A percentile compares a stretch with the other conserved stretches of the same genome.
Evolutionary conservation across 2,113 vertebrate genomes (phyloP).

Genomic region (Tachuris rubrigastra): DNA sequence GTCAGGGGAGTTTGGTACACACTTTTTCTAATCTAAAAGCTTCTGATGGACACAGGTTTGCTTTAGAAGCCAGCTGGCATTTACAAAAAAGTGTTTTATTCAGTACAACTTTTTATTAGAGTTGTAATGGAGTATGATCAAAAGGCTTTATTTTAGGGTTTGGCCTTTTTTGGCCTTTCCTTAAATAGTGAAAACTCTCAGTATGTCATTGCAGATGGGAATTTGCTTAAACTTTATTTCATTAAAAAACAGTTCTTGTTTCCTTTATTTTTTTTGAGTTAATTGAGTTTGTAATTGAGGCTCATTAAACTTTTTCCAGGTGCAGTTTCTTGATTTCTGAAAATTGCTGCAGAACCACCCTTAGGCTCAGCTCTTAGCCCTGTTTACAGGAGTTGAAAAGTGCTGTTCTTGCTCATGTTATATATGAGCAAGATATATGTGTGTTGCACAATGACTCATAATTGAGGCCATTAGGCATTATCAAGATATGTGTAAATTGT

Average conservation of each 20-base stretch:
- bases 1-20: background rate
- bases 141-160: background rate
- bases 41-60: background rate
- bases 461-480: background rate
- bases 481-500: background rate
- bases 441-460: background rate
- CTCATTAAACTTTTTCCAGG: background rate
- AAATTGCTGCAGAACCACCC: background rate
- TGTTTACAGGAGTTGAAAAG: background rate
- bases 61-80: background rate
- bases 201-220: background rate
- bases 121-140: background rate
- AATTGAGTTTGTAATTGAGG: background rate
- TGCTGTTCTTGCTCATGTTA: background rate
- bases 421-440: background rate
- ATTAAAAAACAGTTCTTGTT: background rate
- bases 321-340: background rate
- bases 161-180: background rate
- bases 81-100: background rate
- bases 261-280: background rate
- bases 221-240: background rate
- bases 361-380: background rate
- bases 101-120: background rate
- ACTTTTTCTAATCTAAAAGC: background rate
- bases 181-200: background rate